Conservation (phyloP, 2,797 vertebrate species). For the Pempheris klunzingeri region DNA sequence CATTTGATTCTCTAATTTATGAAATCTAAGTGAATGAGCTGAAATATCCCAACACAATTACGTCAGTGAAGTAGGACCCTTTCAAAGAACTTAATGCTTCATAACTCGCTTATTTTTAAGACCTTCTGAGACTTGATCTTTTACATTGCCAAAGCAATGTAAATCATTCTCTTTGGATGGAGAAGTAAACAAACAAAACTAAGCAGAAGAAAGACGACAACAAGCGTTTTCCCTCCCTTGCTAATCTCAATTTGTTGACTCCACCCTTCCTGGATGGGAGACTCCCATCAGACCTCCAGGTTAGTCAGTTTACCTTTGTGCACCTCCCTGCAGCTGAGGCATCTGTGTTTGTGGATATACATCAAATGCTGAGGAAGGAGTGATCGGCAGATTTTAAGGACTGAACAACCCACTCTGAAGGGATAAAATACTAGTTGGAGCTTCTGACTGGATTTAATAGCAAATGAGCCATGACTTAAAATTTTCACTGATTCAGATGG, state of each 20-base stretch:
- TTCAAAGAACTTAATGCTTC: not conserved
- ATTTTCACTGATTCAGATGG: constrained; percentile 54
- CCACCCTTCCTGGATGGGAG: constrained; percentile 80
- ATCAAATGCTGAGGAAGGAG: constrained; percentile 39
- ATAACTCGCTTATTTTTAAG: not conserved
- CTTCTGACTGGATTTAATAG: constrained; percentile 68
- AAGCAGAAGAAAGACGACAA: constrained; percentile 14
- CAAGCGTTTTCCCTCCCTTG: constrained; percentile 61
- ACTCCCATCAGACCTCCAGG: constrained; percentile 68
- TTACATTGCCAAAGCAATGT: constrained; percentile 5
- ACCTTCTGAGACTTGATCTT: not conserved
- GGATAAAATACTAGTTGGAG: constrained; percentile 34
- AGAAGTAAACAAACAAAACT: constrained; percentile 43
- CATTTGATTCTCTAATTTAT: not conserved
- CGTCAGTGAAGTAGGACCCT: not conserved
- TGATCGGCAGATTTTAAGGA: constrained; percentile 27
- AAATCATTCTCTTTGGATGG: constrained; percentile 17
- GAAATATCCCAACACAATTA: not conserved
- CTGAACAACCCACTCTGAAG: constrained; percentile 18
- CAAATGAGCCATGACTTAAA: constrained; percentile 73
- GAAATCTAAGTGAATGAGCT: not conserved
- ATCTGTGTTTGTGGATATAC: constrained; percentile 61
- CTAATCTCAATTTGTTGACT: constrained; percentile 83
- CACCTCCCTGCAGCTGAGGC: constrained; percentile 61
- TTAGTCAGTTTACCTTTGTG: constrained; percentile 71